Conservation (phyloP, 2,888 invertebrate species). For the Netelia virgata region DNA sequence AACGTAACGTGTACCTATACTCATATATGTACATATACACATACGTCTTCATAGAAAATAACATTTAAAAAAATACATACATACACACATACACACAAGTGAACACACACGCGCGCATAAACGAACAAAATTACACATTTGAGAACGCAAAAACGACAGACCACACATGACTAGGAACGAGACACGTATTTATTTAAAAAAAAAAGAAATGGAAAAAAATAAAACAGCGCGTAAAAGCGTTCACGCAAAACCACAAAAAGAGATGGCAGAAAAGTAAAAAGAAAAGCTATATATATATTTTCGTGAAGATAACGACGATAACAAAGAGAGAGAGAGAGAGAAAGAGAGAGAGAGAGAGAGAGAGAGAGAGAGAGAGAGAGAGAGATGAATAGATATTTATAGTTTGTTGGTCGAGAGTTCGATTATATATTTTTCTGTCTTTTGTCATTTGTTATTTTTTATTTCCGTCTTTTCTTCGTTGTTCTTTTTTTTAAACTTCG, state of each 20-base stretch:
- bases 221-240: slow-evolving; percentile 64
- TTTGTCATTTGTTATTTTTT: slow-evolving; percentile 30
- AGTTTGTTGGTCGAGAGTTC: slow-evolving; percentile 72
- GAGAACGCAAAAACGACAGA: slow-evolving; percentile 45
- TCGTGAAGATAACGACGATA: slow-evolving; percentile 63
- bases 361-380: slow-evolving; percentile 70
- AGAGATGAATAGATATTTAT: slow-evolving; percentile 72
- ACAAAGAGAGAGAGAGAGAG: slow-evolving; percentile 51
- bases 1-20: slow-evolving; percentile 57
- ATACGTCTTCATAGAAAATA: slow-evolving; percentile 72
- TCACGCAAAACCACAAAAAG: slow-evolving; percentile 61
- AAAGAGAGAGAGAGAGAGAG: slow-evolving; percentile 67
- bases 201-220: slow-evolving; percentile 64
- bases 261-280: slow-evolving; percentile 1
- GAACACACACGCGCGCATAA: slow-evolving; percentile 29
- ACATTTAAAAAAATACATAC: slow-evolving; percentile 58
- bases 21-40: slow-evolving; percentile 65
- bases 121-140: slow-evolving; percentile 28
- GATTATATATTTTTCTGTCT: slow-evolving; percentile 66
- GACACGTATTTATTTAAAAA: slow-evolving; percentile 58
- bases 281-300: slow-evolving; percentile 71
- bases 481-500: slow-evolving; percentile 20
- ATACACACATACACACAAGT: slow-evolving; percentile 42
- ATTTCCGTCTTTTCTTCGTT: slow-evolving; percentile 39
- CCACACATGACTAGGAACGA: slow-evolving; percentile 19